phyloP scores from a whole-genome alignment of 2,113 vertebrate species.

The Paracanthobrama guichenoti region DNA sequence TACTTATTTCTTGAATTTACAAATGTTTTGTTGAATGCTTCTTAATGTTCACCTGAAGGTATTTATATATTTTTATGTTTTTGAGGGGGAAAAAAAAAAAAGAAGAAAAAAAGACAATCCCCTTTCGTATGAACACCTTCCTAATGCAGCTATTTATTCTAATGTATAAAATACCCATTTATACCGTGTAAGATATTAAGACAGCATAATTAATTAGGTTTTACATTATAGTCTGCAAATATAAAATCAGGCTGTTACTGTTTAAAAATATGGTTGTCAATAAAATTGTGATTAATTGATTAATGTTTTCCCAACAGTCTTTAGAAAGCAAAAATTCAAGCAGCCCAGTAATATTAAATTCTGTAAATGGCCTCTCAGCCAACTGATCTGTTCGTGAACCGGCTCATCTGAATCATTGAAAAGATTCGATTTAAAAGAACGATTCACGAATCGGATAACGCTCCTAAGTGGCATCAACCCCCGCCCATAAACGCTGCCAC shows the following conservation, averaged over 20 bases:
- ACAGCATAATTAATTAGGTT: background rate
- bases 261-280: background rate
- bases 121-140: no score
- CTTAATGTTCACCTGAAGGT: no score
- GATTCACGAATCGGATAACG: background rate
- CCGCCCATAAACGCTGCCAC: constrained; percentile 25
- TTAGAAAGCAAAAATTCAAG: background rate
- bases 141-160: no score
- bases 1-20: no score
- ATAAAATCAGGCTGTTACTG: no score
- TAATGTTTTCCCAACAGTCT: background rate
- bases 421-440: background rate
- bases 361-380: background rate
- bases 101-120: no score
- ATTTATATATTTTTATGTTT: no score
- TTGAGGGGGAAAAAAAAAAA: no score
- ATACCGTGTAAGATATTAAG: background rate
- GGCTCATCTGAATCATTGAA: background rate
- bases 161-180: background rate
- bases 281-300: background rate
- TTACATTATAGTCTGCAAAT: background rate
- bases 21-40: no score
- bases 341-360: background rate
- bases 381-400: background rate
- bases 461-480: constrained; percentile 1